These are phyloP conservation scores for Lissonota sp. DNA, from an alignment of 2,888 invertebrate genomes.

Conservation along the genomic window DNA sequence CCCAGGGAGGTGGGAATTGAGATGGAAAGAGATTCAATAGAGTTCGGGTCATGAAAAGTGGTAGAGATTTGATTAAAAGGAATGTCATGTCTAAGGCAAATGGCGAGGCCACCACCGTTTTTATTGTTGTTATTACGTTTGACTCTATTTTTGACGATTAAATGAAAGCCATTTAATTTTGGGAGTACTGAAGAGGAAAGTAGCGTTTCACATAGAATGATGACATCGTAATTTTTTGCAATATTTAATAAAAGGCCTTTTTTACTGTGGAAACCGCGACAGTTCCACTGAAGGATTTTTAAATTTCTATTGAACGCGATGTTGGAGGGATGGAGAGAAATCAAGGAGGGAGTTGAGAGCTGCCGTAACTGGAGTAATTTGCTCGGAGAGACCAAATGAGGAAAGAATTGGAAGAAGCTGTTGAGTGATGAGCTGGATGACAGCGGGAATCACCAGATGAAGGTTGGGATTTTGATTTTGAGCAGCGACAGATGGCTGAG, in stretches of 20 bases:
- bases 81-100: slow-evolving; percentile 3
- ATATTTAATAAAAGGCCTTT: not conserved
- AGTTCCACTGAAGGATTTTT: slow-evolving; percentile 16
- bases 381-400: slow-evolving; percentile 4
- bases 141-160: not conserved
- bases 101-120: slow-evolving; percentile 2
- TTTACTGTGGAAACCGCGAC: slow-evolving; percentile 8
- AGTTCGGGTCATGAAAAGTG: not conserved
- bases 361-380: not conserved
- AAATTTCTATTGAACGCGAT: slow-evolving; percentile 11
- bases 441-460: not conserved
- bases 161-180: not conserved
- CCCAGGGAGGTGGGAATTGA: not conserved
- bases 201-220: slow-evolving; percentile 20
- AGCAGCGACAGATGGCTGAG: not conserved
- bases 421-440: slow-evolving; percentile 11
- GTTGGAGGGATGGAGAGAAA: not conserved
- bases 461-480: not conserved
- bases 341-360: slow-evolving; percentile 10
- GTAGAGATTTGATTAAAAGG: not conserved
- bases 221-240: not conserved
- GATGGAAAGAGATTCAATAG: slow-evolving; percentile 1
- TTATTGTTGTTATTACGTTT: not conserved
- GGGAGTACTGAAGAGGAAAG: not conserved
- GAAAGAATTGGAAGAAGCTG: slow-evolving; percentile 27